Conservation (phyloP, 2,888 invertebrate species). For the Melikaiella ostensackeni region DNA sequence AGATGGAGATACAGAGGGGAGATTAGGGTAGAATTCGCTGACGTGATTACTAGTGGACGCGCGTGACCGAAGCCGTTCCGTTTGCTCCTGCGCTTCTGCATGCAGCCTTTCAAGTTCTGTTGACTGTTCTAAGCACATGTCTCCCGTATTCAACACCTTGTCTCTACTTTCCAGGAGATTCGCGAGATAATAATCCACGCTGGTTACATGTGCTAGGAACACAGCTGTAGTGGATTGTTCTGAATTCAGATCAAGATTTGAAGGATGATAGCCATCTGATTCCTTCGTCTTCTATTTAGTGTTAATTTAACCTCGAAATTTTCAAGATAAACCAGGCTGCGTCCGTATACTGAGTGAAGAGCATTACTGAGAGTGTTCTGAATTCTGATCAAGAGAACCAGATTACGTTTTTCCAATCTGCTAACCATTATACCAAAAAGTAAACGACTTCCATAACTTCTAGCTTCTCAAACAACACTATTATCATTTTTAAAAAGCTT, state of each 20-base stretch:
- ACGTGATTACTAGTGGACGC: constrained; percentile 73
- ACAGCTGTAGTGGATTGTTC: not conserved
- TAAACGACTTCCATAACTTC: not conserved
- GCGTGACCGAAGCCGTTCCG: constrained; percentile 72
- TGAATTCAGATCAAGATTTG: not conserved
- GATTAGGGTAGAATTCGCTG: constrained; percentile 57
- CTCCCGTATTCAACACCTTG: constrained; percentile 38
- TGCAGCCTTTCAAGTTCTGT: constrained; percentile 42
- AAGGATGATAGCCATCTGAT: not conserved
- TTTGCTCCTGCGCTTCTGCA: constrained; percentile 60
- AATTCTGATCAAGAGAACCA: too few relatives aligned
- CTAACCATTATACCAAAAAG: too few relatives aligned
- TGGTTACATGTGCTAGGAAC: not conserved
- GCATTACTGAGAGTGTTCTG: too few relatives aligned
- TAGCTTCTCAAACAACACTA: not conserved
- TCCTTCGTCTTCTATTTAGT: not conserved
- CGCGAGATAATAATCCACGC: not conserved
- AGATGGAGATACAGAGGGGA: constrained; percentile 47
- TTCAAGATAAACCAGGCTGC: too few relatives aligned
- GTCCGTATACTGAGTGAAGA: too few relatives aligned
- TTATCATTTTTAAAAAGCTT: not conserved
- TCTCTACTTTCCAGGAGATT: constrained; percentile 31
- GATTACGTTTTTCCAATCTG: too few relatives aligned
- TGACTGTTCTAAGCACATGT: constrained; percentile 36
- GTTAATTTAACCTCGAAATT: too few relatives aligned